Evolutionary conservation across 92 coral and sea anemone genomes (phyloP), one percentile per base, ranked within the genome.

Genomic region (Siderastrea radians): DNA sequence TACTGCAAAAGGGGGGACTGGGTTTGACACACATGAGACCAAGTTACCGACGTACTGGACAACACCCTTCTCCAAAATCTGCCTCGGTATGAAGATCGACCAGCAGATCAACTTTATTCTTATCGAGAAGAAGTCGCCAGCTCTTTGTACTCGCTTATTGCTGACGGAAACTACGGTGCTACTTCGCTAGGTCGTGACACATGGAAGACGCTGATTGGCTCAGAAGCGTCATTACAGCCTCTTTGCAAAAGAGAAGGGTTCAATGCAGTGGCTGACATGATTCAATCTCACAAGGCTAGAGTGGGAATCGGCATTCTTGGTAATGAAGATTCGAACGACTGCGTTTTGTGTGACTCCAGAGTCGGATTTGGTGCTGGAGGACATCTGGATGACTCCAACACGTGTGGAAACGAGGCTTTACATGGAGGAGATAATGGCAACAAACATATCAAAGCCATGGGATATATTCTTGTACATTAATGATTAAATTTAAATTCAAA

Each of bases 281-380:
- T 26, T 26, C 38, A 26, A 26, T 26, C 38, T 26, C 38, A 7
- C 8, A 55, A 14, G 2, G 6, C 72, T 7, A 76, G 58, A 76
- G 81, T 68, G 58, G 26, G 81, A 43, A 76, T 76, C 68, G 81
- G 81, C 43, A 50, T 55, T 53, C 17, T 80, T 49, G 63, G 61
- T 14, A 66, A 66, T 38, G 11, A 80, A 3, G 17, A 9, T 26
- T 26, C 38, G 5, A 15, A 19, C 0, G 74, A 60, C 13, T 78
- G 82, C 71, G 0, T 0, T 45, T 3, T 17, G 44, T 45, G 55
- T 46, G 82, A 78, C 49, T 78, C 82, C 44, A 60, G 82, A 49
- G 65, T 80, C 26, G 74, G 74, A 12, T 79, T 79, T 79, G 84
- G 84, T 38, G 65, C 84, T 3, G 83, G 72, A 62, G 83, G 73